Conservation (phyloP, 2,113 vertebrate species). For the Myxocyprinus asiaticus region DNA sequence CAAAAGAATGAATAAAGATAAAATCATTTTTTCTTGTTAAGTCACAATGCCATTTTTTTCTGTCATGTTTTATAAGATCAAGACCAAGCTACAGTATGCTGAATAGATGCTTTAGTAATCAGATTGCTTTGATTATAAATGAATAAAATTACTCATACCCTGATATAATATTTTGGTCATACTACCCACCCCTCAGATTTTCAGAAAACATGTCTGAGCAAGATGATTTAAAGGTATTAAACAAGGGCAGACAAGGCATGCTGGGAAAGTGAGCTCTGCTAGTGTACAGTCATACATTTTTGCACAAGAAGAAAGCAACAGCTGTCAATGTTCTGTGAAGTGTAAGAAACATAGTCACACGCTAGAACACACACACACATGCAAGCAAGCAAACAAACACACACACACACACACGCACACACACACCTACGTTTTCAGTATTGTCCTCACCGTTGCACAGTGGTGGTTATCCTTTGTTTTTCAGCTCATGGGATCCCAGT, state of each 20-base stretch:
- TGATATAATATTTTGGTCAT: too few species aligned
- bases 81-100: neutral
- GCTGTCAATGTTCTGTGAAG: slow-evolving; percentile 8
- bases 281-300: neutral
- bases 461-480: slow-evolving; percentile 4
- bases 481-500: slow-evolving; percentile 7
- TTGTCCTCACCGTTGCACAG: slow-evolving; percentile 20
- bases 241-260: neutral
- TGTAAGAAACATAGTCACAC: slow-evolving; percentile 8
- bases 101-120: slow-evolving; percentile 9
- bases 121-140: slow-evolving; percentile 10
- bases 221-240: neutral
- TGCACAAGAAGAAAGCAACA: slow-evolving; percentile 3
- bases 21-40: neutral
- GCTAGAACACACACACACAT: neutral
- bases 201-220: neutral
- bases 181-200: too few species aligned
- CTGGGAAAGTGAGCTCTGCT: neutral
- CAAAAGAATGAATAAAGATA: neutral
- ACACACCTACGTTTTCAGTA: neutral
- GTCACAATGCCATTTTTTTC: neutral
- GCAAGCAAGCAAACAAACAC: neutral
- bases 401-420: neutral
- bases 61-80: slow-evolving; percentile 27
- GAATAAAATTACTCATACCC: too few species aligned